Conservation (phyloP, 1,140 invertebrate genomes). For the Drosophila seguyi region DNA sequence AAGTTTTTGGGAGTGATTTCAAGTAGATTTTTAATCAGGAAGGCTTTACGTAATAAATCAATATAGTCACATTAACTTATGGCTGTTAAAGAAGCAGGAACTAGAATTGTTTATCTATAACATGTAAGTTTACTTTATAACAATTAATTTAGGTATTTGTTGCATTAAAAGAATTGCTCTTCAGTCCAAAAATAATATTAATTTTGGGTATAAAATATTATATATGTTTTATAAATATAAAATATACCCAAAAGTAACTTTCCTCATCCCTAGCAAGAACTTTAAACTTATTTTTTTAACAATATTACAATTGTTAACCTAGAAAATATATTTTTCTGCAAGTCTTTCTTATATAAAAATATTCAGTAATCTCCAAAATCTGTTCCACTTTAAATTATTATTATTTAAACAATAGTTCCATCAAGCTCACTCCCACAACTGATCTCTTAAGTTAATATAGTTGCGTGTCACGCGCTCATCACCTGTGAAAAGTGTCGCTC, state of each 20-base stretch:
- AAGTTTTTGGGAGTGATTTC: too few relatives aligned
- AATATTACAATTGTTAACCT: not conserved
- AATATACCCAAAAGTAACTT: too few relatives aligned
- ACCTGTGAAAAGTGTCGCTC: slow-evolving; percentile 26
- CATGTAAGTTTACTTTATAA: not conserved
- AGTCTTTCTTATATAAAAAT: not conserved
- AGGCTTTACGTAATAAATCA: too few relatives aligned
- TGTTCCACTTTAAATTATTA: not conserved
- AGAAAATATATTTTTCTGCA: too few relatives aligned
- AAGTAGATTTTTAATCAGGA: not conserved
- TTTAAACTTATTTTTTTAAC: not conserved
- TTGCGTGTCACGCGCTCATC: slow-evolving; percentile 62
- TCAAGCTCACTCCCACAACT: too few relatives aligned
- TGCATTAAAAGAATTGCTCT: too few relatives aligned
- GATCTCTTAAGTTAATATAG: slow-evolving; percentile 8
- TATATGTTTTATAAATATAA: too few relatives aligned
- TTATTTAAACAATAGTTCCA: not conserved
- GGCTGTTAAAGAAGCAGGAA: not conserved
- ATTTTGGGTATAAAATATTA: too few relatives aligned
- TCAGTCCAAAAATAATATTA: too few relatives aligned
- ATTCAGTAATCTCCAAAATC: not conserved
- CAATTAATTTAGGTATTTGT: too few relatives aligned
- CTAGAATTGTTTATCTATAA: not conserved
- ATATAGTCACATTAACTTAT: not conserved
- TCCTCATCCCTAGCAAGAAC: too few relatives aligned